phyloP scores from a whole-genome alignment of 2,888 invertebrate genomes.

The Zygaena filipendulae region DNA sequence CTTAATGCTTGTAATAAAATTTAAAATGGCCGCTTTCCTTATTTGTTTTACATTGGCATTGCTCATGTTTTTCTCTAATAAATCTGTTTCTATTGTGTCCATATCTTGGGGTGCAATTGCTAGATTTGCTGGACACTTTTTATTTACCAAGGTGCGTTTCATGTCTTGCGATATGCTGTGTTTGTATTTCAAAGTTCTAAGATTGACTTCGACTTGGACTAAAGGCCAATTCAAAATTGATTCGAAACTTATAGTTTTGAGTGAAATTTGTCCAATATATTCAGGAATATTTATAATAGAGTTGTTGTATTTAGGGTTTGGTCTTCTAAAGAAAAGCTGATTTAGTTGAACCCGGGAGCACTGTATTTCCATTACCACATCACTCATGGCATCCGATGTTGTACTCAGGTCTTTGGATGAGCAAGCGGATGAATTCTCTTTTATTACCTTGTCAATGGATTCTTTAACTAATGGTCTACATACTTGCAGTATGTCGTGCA shows the following conservation, averaged over 20 bases:
- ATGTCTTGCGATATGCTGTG: constrained; percentile 21
- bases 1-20: too few relatives aligned
- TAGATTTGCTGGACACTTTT: constrained; percentile 14
- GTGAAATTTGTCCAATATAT: constrained; percentile 16
- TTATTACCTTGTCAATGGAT: constrained; percentile 16
- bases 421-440: neutral
- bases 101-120: neutral
- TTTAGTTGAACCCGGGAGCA: constrained; percentile 31
- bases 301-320: constrained; percentile 20
- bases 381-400: constrained; percentile 8
- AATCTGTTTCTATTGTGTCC: neutral
- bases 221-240: constrained; percentile 30
- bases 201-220: constrained; percentile 20
- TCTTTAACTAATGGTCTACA: constrained; percentile 24
- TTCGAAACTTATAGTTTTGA: constrained; percentile 16
- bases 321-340: constrained; percentile 26
- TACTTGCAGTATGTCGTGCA: constrained; percentile 26
- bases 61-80: neutral
- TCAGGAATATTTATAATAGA: constrained; percentile 30
- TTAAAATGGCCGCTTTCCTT: neutral
- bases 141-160: constrained; percentile 27
- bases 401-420: constrained; percentile 9
- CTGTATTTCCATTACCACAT: constrained; percentile 29
- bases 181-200: constrained; percentile 18
- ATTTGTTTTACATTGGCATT: neutral